A percentile compares a stretch with the other conserved stretches of the same genome.
These are phyloP conservation scores for Phrynocephalus vlangalii DNA, from an alignment of 2,797 vertebrate species.

Conservation along the genomic window DNA sequence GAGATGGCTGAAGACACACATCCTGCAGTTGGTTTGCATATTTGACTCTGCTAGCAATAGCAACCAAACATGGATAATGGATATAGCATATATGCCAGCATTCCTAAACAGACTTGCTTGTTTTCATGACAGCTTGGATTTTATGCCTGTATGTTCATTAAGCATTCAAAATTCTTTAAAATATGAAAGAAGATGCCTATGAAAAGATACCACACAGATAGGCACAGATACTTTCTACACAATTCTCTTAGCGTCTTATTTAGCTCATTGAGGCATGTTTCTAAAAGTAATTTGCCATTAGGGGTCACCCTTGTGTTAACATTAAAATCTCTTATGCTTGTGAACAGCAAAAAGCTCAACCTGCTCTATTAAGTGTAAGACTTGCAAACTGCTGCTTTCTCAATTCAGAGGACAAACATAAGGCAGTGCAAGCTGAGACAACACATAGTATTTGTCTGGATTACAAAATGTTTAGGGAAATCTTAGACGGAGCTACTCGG, in stretches of 20 bases:
- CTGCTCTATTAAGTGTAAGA: not conserved
- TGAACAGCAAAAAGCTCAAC: not conserved
- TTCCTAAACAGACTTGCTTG: not conserved
- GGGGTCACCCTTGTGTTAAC: conserved; percentile 13
- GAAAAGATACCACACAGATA: not conserved
- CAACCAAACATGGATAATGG: not conserved
- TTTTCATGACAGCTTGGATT: not conserved
- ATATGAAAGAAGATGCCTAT: not conserved
- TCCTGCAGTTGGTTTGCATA: not conserved
- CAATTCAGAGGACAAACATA: not conserved
- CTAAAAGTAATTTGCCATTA: conserved; percentile 7
- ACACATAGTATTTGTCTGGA: not conserved
- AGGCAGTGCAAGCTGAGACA: not conserved
- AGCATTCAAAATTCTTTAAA: not conserved
- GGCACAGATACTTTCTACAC: not conserved
- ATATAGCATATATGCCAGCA: not conserved
- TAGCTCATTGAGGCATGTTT: not conserved
- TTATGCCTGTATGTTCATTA: not conserved
- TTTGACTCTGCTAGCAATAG: not conserved
- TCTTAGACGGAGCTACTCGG: not conserved
- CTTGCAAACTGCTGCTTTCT: not conserved
- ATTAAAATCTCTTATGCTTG: not conserved
- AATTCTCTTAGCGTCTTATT: not conserved
- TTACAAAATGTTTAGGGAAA: not conserved
- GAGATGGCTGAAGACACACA: not conserved